These are phyloP conservation scores for Aspiorhynchus laticeps DNA, from an alignment of 2,113 vertebrate species.

Conservation along the genomic window DNA sequence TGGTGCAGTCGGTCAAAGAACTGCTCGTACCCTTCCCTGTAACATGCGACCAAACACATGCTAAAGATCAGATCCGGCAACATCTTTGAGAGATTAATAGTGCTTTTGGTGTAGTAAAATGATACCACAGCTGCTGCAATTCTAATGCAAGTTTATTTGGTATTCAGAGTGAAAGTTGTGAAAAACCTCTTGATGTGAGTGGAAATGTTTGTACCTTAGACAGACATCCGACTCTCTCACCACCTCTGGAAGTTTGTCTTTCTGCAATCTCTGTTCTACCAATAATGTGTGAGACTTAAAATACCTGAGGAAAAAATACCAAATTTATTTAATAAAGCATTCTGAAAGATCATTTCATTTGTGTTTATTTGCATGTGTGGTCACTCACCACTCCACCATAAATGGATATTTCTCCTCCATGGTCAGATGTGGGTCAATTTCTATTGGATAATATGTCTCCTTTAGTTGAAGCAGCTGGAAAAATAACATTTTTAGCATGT, in stretches of 20 bases:
- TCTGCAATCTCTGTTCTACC: conserved; percentile 88
- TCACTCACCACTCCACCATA: conserved; percentile 97
- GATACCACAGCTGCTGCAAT: neutral
- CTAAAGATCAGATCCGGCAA: neutral
- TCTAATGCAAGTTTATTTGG: neutral
- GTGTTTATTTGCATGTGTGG: neutral
- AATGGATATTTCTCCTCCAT: conserved; percentile 93
- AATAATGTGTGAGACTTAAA: conserved; percentile 92
- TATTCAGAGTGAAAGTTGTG: neutral
- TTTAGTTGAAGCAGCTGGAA: conserved; percentile 86
- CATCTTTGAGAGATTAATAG: neutral
- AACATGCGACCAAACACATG: neutral
- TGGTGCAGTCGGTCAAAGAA: conserved; percentile 95
- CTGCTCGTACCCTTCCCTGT: conserved; percentile 91
- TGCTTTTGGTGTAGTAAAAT: neutral
- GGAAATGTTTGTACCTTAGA: conserved; percentile 81
- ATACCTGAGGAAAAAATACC: conserved; percentile 79
- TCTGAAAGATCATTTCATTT: neutral
- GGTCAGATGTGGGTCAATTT: conserved; percentile 90
- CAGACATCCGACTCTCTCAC: conserved; percentile 91
- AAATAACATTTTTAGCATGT: neutral
- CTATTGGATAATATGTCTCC: conserved; percentile 94
- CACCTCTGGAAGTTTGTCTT: conserved; percentile 84
- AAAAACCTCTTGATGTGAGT: neutral
- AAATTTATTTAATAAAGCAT: neutral